These are phyloP conservation scores for Parambassis ranga DNA, from an alignment of 2,797 vertebrate species.

Conservation along the genomic window DNA sequence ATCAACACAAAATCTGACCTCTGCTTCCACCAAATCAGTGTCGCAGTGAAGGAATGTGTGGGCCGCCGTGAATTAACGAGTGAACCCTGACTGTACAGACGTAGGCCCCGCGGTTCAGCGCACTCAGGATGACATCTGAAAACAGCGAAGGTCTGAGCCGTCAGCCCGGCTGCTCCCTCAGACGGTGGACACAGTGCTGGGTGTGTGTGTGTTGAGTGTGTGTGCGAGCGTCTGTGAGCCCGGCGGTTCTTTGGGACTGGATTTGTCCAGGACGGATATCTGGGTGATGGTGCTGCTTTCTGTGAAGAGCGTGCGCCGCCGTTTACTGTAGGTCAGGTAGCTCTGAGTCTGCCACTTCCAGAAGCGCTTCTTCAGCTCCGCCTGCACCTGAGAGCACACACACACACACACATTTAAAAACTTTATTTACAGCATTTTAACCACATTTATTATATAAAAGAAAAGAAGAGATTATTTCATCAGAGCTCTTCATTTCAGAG, in stretches of 20 bases:
- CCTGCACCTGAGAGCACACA: constrained; percentile 78
- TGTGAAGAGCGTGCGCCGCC: constrained; percentile 63
- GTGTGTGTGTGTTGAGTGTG: not conserved
- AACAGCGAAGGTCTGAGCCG: no score
- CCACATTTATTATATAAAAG: no score
- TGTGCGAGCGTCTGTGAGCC: constrained; percentile 51
- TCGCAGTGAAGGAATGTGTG: not conserved
- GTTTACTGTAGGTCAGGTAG: constrained; percentile 79
- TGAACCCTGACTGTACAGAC: no score
- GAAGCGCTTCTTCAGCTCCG: constrained; percentile 84
- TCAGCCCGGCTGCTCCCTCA: constrained; percentile 17
- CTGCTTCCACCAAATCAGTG: not conserved
- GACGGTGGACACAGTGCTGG: constrained; percentile 40
- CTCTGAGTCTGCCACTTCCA: constrained; percentile 83
- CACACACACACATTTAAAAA: no score
- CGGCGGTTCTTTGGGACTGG: constrained; percentile 72
- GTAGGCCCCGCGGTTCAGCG: no score
- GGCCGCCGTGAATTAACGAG: no score
- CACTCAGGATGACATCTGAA: no score
- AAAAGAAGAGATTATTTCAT: no score
- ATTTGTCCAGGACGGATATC: constrained; percentile 82
- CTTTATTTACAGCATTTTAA: no score
- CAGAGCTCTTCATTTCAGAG: no score
- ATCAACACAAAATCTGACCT: not conserved
- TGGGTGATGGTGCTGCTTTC: constrained; percentile 80